Percentiles rank a stretch among this genome's conserved stretches.
Evolutionary conservation across 2,888 invertebrate species (phyloP).

Genomic region (Caenorhabditis uteleia): DNA sequence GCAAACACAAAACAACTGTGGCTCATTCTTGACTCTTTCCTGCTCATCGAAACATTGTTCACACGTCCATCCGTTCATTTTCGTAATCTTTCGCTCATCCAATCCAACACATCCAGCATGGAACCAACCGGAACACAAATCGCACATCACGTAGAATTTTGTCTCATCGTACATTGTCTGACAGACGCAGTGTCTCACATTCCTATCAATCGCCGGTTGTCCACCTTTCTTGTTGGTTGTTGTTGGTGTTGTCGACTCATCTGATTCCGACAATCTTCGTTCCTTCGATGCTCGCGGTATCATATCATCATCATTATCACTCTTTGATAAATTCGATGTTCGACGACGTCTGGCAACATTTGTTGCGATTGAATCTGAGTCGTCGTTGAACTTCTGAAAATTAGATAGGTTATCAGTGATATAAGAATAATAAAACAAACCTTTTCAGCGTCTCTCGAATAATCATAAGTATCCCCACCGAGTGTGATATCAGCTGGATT

Average conservation of each 20-base stretch:
- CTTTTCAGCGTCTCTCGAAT: constrained; percentile 24
- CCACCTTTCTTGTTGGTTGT: constrained; percentile 2
- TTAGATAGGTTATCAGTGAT: not conserved
- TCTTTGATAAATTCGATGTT: constrained; percentile 28
- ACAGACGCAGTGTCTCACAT: constrained; percentile 44
- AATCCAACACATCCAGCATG: constrained; percentile 95
- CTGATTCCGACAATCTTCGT: constrained; percentile 16
- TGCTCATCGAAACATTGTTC: constrained; percentile 72
- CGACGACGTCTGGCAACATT: constrained; percentile 29
- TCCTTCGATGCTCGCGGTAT: constrained; percentile 10
- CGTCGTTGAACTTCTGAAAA: not conserved
- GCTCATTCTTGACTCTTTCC: constrained; percentile 67
- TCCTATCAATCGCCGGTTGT: constrained; percentile 11
- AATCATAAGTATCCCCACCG: constrained; percentile 44
- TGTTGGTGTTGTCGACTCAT: not conserved
- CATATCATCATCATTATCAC: constrained; percentile 9
- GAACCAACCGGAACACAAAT: constrained; percentile 97
- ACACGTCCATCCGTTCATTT: constrained; percentile 82
- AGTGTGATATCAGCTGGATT: constrained; percentile 53
- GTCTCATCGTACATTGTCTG: constrained; percentile 39
- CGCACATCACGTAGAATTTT: constrained; percentile 91
- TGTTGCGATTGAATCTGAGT: too few species aligned
- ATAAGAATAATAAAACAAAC: not conserved
- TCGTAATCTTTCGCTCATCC: constrained; percentile 84
- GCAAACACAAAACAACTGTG: constrained; percentile 94